These are phyloP conservation scores for Gorsachius goisagi DNA, from an alignment of 2,113 vertebrate species.

Conservation along the genomic window DNA sequence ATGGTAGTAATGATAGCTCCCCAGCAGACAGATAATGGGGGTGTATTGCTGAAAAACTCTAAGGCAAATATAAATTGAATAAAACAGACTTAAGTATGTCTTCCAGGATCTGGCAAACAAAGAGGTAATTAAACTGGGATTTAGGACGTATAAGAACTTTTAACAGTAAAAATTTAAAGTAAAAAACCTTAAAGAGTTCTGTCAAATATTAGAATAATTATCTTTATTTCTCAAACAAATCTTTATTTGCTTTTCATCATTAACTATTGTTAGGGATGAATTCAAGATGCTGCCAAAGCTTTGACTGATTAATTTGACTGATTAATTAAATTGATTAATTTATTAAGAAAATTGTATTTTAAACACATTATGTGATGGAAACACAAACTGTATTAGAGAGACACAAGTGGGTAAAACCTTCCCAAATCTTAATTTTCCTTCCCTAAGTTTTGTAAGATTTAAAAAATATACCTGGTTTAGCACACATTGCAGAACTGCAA, in stretches of 20 bases:
- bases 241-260: not conserved
- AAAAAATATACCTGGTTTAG: not conserved
- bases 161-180: not conserved
- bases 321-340: not conserved
- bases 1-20: not conserved
- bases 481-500: not conserved
- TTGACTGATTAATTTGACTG: not conserved
- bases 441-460: not conserved
- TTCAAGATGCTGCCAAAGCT: not conserved
- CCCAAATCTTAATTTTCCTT: not conserved
- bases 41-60: not conserved
- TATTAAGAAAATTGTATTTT: not conserved
- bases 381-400: not conserved
- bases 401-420: not conserved
- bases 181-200: not conserved
- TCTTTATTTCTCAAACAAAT: not conserved
- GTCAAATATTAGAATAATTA: not conserved
- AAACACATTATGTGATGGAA: not conserved
- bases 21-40: not conserved
- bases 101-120: not conserved
- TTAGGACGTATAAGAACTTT: not conserved
- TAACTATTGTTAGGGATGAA: not conserved
- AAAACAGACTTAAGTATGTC: not conserved
- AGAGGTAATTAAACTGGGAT: constrained; percentile 19
- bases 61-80: not conserved